phyloP scores from a whole-genome alignment of 2,888 invertebrate genomes.

The Pheosia gnoma region DNA sequence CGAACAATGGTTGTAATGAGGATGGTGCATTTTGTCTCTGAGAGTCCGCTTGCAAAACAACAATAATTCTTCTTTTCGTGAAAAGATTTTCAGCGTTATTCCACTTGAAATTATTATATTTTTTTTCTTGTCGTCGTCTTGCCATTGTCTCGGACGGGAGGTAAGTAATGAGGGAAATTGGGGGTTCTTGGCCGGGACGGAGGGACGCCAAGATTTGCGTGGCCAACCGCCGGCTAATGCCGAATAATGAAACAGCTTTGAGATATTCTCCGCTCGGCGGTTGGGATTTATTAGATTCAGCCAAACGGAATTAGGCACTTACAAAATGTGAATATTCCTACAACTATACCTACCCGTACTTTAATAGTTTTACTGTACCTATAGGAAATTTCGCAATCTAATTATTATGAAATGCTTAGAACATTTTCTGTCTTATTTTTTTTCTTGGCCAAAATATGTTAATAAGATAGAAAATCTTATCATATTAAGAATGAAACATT shows the following conservation, averaged over 20 bases:
- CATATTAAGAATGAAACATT: no score
- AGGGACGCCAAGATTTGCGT: slow-evolving; percentile 80
- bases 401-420: slow-evolving; percentile 19
- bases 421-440: background rate
- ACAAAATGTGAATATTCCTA: slow-evolving; percentile 44
- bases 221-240: slow-evolving; percentile 79
- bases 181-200: slow-evolving; percentile 71
- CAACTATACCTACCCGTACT: slow-evolving; percentile 35
- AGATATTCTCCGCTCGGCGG: slow-evolving; percentile 70
- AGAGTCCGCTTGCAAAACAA: slow-evolving; percentile 83
- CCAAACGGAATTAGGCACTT: slow-evolving; percentile 71
- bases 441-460: background rate
- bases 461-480: no score
- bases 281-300: slow-evolving; percentile 76
- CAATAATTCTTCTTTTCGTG: slow-evolving; percentile 83
- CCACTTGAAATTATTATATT: slow-evolving; percentile 83
- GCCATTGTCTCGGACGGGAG: slow-evolving; percentile 82
- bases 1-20: slow-evolving; percentile 82
- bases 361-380: slow-evolving; percentile 31
- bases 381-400: slow-evolving; percentile 17
- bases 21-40: slow-evolving; percentile 83
- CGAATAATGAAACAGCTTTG: slow-evolving; percentile 81
- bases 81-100: slow-evolving; percentile 84
- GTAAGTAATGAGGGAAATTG: slow-evolving; percentile 84
- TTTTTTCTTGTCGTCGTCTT: slow-evolving; percentile 82